Percentiles rank a stretch among this genome's conserved stretches.
These are phyloP conservation scores for Ophion ellenae DNA, from an alignment of 2,888 invertebrate genomes.

Conservation along the genomic window DNA sequence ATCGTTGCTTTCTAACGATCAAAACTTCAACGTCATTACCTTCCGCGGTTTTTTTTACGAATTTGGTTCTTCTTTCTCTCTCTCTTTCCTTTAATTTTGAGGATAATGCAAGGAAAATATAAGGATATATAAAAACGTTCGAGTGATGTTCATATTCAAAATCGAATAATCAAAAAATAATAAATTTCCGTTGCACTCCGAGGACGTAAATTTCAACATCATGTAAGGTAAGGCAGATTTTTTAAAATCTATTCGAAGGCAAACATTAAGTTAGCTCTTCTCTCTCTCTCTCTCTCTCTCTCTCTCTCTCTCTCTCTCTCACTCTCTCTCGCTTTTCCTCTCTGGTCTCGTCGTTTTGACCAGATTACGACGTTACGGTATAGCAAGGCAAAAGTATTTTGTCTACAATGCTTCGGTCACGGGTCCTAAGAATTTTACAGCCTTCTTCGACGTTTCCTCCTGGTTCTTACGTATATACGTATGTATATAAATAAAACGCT, in stretches of 20 bases:
- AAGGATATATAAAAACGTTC: too few relatives aligned
- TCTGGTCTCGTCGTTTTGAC: constrained; percentile 60
- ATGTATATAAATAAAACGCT: constrained; percentile 56
- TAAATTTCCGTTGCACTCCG: too few relatives aligned
- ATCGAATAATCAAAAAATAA: too few relatives aligned
- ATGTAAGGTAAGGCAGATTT: too few relatives aligned
- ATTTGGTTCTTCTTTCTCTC: too few relatives aligned
- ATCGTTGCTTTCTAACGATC: too few relatives aligned
- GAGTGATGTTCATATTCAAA: too few relatives aligned
- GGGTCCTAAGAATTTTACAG: constrained; percentile 76
- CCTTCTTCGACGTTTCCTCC: constrained; percentile 60
- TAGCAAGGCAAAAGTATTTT: constrained; percentile 73
- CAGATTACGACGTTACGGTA: constrained; percentile 57
- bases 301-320: constrained; percentile 15
- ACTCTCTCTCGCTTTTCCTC: constrained; percentile 27
- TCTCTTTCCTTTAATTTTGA: too few relatives aligned
- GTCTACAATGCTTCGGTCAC: constrained; percentile 74
- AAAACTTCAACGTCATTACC: too few relatives aligned
- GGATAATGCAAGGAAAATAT: too few relatives aligned
- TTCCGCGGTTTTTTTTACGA: too few relatives aligned
- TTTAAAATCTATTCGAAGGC: not conserved
- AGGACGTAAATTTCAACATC: too few relatives aligned
- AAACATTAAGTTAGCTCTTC: constrained; percentile 19
- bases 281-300: constrained; percentile 14
- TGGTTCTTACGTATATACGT: constrained; percentile 7